Base-by-base conservation (phyloP, 1,140 invertebrate species). In the Plectus sambesii region DNA sequence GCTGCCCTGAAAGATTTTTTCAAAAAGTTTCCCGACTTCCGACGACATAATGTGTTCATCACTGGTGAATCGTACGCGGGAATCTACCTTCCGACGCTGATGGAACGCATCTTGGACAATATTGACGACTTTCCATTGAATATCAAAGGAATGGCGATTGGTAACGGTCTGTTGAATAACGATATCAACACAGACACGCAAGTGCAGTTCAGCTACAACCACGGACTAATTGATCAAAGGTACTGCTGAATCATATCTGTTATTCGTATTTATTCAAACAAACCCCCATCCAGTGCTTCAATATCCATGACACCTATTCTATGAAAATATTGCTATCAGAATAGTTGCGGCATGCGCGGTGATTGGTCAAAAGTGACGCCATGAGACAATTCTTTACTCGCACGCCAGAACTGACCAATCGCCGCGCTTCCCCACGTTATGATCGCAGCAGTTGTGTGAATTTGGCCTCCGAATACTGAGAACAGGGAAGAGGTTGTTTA, bases 1-100 rank as follows among this genome's bases (percentile, higher is more conserved):
- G 42, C 61, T 5, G 75, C 74, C 19, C 35, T 77, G 22, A 60
- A 71, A 45, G 42, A 66, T 42, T 76, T 75, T 61, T 74, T 76
- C 55, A 35, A 45, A 9, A 73, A 75, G 55, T 77, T 73, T 59
- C 72, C 74, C 12, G 68, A 74, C 52, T 76, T 69, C 51, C 55
- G 53, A 15, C 55, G 55, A 3, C 72, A 68, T 49, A 59, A 64
- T 17, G 71, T 73, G 29, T 73, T 68, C 43, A 57, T 73, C 17
- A 68, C 71, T 41, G 72, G 72, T 30, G 72, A 73, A 58, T 65
- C 60, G 22, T 73, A 73, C 55, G 72, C 53, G 23, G 72, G 72
- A 12, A 58, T 72, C 33, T 71, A 71, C 42, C 50, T 73, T n/a
- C 71, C 71, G n/a, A 76, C 75, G 3, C 56, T 77, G 24, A 66